These are phyloP conservation scores for Anastrepha ludens DNA, from an alignment of 1,140 invertebrate species.

Conservation along the genomic window DNA sequence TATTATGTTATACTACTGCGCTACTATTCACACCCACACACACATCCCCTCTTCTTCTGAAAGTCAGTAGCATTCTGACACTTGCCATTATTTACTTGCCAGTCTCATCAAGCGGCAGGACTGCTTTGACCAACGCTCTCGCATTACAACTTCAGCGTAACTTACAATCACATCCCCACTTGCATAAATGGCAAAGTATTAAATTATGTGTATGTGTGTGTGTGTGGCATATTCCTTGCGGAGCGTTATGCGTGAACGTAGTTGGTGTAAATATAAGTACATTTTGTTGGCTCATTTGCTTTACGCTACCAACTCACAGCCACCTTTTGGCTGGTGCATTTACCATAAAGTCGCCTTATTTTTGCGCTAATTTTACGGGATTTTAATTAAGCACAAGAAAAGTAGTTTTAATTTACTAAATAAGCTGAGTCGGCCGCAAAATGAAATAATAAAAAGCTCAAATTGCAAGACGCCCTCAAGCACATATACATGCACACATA, in stretches of 20 bases:
- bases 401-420: conserved; percentile 49
- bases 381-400: conserved; percentile 50
- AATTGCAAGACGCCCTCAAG: conserved; percentile 2
- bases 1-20: no score
- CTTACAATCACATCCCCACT: no score
- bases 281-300: conserved; percentile 9
- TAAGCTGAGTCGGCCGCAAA: conserved; percentile 39
- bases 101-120: no score
- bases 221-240: neutral
- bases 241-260: neutral
- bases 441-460: conserved; percentile 41
- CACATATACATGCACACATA: neutral
- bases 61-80: no score
- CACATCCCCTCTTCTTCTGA: no score
- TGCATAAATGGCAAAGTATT: no score
- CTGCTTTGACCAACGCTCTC: no score
- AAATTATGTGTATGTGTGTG: no score
- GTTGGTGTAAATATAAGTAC: neutral
- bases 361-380: conserved; percentile 38
- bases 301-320: neutral
- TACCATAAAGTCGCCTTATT: neutral
- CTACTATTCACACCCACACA: no score
- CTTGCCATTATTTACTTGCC: no score
- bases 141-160: no score
- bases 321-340: neutral